A percentile compares a stretch with the other conserved stretches of the same genome.
These are phyloP conservation scores for Pecten maximus DNA, from an alignment of 2,888 invertebrate genomes.

Conservation along the genomic window DNA sequence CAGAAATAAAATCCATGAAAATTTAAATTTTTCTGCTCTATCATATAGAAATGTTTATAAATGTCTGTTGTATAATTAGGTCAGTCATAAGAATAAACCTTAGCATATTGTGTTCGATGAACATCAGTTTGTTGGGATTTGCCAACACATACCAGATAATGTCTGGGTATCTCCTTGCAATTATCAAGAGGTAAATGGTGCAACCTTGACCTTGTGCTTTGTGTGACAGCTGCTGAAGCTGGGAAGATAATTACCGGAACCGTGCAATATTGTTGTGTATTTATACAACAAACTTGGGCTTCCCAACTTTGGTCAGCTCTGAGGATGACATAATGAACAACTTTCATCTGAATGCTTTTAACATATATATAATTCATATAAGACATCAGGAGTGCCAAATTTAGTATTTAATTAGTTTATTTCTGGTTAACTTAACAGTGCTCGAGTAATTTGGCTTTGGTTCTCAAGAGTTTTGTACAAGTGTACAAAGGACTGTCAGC, in stretches of 20 bases:
- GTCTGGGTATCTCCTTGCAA: not conserved
- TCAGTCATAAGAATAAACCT: too few relatives aligned
- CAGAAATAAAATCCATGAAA: too few relatives aligned
- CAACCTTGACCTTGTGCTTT: not conserved
- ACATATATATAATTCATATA: too few relatives aligned
- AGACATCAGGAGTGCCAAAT: too few relatives aligned
- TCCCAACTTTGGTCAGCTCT: not conserved
- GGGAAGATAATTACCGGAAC: not conserved
- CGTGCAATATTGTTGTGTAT: constrained; percentile 7
- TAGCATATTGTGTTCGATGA: too few relatives aligned
- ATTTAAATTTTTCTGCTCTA: too few relatives aligned
- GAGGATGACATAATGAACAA: too few relatives aligned
- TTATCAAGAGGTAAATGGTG: not conserved
- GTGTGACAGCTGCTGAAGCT: constrained; percentile 23
- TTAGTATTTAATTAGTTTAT: not conserved
- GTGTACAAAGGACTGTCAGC: not conserved
- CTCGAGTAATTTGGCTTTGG: not conserved
- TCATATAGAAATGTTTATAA: too few relatives aligned
- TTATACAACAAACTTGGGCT: not conserved
- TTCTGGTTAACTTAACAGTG: not conserved
- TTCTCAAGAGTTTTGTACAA: not conserved
- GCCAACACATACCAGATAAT: too few relatives aligned
- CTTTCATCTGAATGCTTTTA: too few relatives aligned
- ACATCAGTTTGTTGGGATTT: too few relatives aligned
- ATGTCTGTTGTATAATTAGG: too few relatives aligned